A percentile compares a stretch with the other conserved stretches of the same genome.
phyloP scores from a whole-genome alignment of 2,888 invertebrate genomes.

The Pandemis corylana region DNA sequence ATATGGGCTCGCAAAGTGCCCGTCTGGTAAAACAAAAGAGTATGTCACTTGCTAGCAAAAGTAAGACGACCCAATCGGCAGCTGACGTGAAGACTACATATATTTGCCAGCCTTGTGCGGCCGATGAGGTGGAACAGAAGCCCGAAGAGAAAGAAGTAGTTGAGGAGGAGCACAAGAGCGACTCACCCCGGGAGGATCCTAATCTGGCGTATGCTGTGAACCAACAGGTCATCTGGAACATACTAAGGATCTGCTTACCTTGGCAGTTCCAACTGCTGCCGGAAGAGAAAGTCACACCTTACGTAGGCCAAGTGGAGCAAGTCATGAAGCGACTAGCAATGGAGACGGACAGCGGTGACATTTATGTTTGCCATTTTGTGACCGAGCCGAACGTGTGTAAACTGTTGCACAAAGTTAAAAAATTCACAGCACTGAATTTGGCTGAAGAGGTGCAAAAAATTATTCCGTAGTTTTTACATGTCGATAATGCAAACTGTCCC shows the following conservation, averaged over 20 bases:
- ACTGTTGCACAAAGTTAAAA: conserved; percentile 70
- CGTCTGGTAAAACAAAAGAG: conserved; percentile 61
- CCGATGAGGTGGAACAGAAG: conserved; percentile 58
- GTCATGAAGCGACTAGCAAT: conserved; percentile 62
- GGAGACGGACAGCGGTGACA: conserved; percentile 71
- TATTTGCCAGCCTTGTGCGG: conserved; percentile 72
- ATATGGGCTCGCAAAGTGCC: conserved; percentile 59
- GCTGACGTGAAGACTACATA: conserved; percentile 64
- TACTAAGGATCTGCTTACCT: conserved; percentile 71
- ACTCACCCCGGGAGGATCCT: conserved; percentile 58
- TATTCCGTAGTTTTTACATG: conserved; percentile 28
- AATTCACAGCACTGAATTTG: conserved; percentile 68
- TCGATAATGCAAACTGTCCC: not conserved
- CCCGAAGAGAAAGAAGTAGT: conserved; percentile 55
- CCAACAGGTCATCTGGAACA: conserved; percentile 73
- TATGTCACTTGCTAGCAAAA: conserved; percentile 44
- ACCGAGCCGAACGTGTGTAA: conserved; percentile 65
- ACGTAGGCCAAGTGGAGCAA: conserved; percentile 59
- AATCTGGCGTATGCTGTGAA: conserved; percentile 68
- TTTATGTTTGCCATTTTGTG: conserved; percentile 72
- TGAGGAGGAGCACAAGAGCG: conserved; percentile 62
- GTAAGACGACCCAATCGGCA: conserved; percentile 60
- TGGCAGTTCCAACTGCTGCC: conserved; percentile 73
- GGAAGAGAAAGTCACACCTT: conserved; percentile 62
- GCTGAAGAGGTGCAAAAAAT: conserved; percentile 62